phyloP scores from a whole-genome alignment of 2,113 vertebrate species.

The Epinephelus moara region DNA sequence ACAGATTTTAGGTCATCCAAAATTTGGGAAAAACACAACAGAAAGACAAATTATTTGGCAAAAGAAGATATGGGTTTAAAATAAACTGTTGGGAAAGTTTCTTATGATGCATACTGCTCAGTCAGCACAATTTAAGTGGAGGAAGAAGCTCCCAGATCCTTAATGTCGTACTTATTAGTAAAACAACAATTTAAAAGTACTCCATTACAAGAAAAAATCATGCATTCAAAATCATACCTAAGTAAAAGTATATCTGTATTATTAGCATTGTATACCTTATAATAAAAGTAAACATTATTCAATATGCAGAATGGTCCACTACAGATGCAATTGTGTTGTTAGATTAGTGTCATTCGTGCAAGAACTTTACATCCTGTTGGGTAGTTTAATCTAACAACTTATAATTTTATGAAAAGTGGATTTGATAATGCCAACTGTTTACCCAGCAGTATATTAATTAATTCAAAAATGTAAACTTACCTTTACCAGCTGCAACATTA shows the following conservation, averaged over 20 bases:
- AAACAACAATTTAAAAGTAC: background rate
- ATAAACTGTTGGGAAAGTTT: background rate
- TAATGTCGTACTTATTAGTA: background rate
- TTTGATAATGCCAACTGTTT: no score
- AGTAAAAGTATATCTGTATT: background rate
- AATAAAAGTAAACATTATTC: no score
- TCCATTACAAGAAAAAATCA: background rate
- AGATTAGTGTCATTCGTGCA: no score
- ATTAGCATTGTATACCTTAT: background rate
- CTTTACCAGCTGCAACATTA: no score
- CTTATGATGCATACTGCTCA: background rate
- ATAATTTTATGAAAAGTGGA: no score
- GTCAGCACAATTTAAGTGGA: background rate
- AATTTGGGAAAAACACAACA: slow-evolving; percentile 41
- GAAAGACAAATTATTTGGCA: slow-evolving; percentile 13
- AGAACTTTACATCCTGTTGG: no score
- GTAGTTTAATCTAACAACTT: no score
- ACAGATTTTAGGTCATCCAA: background rate
- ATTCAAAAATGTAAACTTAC: no score
- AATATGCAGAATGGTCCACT: no score
- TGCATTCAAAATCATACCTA: background rate
- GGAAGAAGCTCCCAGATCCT: background rate
- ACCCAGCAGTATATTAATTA: no score
- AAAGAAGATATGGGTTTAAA: background rate
- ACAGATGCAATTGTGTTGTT: no score